Base-by-base conservation (phyloP, 2,888 invertebrate genomes). In the Lucinisca nassula region DNA sequence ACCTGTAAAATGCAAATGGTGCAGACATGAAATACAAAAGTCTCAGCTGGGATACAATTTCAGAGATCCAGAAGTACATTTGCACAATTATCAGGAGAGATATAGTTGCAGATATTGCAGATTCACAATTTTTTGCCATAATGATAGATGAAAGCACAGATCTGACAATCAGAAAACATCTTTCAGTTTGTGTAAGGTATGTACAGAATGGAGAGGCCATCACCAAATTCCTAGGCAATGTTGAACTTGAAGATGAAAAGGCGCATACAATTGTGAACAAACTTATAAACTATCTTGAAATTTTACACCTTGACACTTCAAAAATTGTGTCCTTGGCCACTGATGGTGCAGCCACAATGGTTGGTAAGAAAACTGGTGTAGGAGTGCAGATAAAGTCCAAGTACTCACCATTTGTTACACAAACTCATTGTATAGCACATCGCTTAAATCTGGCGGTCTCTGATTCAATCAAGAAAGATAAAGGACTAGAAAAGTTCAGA, bases 61-160 rank as follows among this genome's bases (percentile, higher is more conserved):
- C 40, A n/a, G 87, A 89, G 45, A 80, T 89, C 10, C 85, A 82
- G 35, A 45, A 30, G 10, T 79, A 55, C 30, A 83, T 87, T 10
- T 21, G 78, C 17, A 35, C 30, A 45, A 30, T 77, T 35, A 40
- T 85, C 1, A 70, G 38, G 21, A 61, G 74, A 30, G 49, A 74
- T 12, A 32, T 80, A 38, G 51, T 87, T 14, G 45, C 10, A 30
- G 80, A 89, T 4, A 82, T 84, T 40, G 49, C 55, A 8, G 0
- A 30, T 35, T 83, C 83, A 24, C n/a, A n/a, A 17, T 21, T 82
- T 8, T 85, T 51, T 81, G 79, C 70, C 0, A 35, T 87, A 17
- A 83, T 83, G 79, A 67, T 89, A 24, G 86, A 89, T 80, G 88
- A 89, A 51, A 83, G 82, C 24, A 87, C 85, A 58, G 87, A 87